Evolutionary conservation across 2,797 vertebrate species (phyloP), one percentile per base, ranked within the genome.

Genomic region (Glossophaga mutica): DNA sequence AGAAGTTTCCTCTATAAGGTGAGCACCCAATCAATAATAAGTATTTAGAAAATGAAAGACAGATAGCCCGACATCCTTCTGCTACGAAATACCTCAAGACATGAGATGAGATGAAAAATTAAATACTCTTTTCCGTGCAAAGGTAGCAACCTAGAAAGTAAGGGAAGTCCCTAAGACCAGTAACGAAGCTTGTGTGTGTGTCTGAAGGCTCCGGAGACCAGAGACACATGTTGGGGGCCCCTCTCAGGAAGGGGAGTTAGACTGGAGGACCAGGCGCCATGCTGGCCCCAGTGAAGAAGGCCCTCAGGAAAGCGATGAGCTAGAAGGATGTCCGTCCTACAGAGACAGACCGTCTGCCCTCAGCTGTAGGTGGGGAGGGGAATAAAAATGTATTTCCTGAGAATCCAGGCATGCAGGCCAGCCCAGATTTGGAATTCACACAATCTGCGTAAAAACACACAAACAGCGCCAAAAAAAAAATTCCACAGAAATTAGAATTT

Each of bases 301-400:
- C 18, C 9, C 1, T 48, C 71, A 6, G 26, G 37, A 46, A 34
- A 48, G 9, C 0, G 2, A 1, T 7, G n/a, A 68, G 9, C 37
- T 29, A 24, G 2, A 22, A 12, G 24, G 7, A n/a, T 1, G 15
- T 24, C 3, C 5, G 2, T 0, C n/a, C 37, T 44, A 2, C 65
- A 32, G 67, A 18, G 21, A 24, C 6, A n/a, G 42, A 29, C 3
- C 0, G 3, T 5, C 42, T 34, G 22, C 42, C 8, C 6, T 5
- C 18, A 37, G 18, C 12, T 15, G 39, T 67, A 32, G 3, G 11
- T 62, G 1, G 32, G 18, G 29, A 32, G 10, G 7, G 19, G 3
- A 50, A n/a, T 16, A 32, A 32, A 70, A 57, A 3, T 4, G 15
- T 3, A 5, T 79, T 32, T 57, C 22, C 37, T 42, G 46, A 22